phyloP scores from a whole-genome alignment of 2,797 vertebrate genomes.

The Lycodopsis pacificus region DNA sequence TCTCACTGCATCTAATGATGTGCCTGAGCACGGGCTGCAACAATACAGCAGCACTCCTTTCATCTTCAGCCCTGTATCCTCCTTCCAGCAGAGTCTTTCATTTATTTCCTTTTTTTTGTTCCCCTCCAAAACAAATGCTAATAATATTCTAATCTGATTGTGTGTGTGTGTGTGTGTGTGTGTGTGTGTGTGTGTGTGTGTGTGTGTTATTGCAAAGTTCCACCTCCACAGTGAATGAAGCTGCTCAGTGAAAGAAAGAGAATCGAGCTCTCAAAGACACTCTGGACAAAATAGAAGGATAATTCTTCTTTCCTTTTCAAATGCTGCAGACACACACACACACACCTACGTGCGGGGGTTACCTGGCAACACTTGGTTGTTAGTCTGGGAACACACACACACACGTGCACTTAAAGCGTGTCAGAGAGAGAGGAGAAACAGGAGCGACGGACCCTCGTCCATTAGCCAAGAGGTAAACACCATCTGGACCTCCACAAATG shows the following conservation, averaged over 20 bases:
- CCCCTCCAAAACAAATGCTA: constrained; percentile 57
- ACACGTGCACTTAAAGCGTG: constrained; percentile 18
- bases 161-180: constrained; percentile 51
- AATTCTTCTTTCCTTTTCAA: constrained; percentile 1
- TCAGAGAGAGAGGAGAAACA: constrained; percentile 7
- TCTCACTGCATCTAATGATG: constrained; percentile 10
- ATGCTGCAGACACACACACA: background rate
- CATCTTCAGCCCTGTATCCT: constrained; percentile 27
- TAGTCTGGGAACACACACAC: background rate
- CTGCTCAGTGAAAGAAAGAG: background rate
- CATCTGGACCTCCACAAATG: constrained; percentile 73
- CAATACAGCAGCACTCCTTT: constrained; percentile 30
- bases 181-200: constrained; percentile 46
- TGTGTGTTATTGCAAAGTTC: constrained; percentile 42
- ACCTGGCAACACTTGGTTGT: constrained; percentile 9
- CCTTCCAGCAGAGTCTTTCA: constrained; percentile 32
- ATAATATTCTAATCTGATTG: constrained; percentile 68
- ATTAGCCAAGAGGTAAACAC: constrained; percentile 72
- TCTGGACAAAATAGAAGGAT: background rate
- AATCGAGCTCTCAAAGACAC: constrained; percentile 1
- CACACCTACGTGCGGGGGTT: background rate
- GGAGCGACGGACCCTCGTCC: constrained; percentile 35
- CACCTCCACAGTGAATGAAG: constrained; percentile 14
- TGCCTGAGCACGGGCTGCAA: constrained; percentile 1
- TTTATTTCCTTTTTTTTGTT: background rate